Conservation (phyloP, 2,888 invertebrate species). For the Ormyrus rosae region DNA sequence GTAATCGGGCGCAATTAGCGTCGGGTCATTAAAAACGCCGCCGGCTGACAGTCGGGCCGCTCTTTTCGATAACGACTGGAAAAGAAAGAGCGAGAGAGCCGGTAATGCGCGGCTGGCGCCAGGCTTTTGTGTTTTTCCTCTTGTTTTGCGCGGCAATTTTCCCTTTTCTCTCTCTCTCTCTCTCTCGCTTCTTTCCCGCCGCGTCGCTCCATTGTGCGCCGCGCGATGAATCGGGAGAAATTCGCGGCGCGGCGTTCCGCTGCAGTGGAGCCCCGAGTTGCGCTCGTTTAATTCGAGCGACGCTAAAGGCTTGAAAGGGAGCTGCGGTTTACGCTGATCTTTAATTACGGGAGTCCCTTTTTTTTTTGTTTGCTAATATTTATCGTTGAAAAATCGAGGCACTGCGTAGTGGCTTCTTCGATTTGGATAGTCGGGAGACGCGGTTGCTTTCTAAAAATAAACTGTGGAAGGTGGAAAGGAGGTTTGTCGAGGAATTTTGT, state of each 20-base stretch:
- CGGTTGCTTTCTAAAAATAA: no score
- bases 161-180: neutral
- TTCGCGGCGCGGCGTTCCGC: constrained; percentile 1
- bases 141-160: constrained; percentile 1
- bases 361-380: no score
- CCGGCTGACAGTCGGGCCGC: neutral
- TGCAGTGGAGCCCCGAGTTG: neutral
- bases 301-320: no score
- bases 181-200: neutral
- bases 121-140: constrained; percentile 16
- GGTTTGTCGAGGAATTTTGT: neutral
- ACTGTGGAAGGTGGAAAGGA: no score
- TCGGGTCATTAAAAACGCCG: constrained; percentile 54
- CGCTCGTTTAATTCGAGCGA: no score
- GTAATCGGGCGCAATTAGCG: constrained; percentile 58
- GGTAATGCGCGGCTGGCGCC: constrained; percentile 1
- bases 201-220: constrained; percentile 11
- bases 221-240: constrained; percentile 26
- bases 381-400: no score
- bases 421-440: no score
- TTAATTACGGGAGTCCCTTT: no score
- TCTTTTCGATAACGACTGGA: neutral
- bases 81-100: neutral
- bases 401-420: no score
- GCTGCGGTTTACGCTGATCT: no score